Percentiles rank a stretch among this genome's conserved stretches.
These are phyloP conservation scores for Dolomedes plantarius DNA, from an alignment of 2,888 invertebrate species.

Conservation along the genomic window DNA sequence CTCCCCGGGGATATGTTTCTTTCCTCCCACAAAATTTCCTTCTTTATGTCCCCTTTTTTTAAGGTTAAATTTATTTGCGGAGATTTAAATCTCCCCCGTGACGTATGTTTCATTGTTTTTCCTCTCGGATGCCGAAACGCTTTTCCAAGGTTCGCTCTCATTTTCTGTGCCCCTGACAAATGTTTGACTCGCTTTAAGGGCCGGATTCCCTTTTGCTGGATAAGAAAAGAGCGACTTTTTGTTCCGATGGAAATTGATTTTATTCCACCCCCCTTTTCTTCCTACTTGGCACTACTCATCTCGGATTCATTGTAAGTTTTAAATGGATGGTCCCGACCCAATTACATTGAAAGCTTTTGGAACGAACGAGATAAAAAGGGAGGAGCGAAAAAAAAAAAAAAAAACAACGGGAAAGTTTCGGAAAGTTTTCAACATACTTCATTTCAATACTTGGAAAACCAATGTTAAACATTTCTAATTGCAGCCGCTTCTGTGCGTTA, in stretches of 20 bases:
- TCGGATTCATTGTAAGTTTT: background rate
- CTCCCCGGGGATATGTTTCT: background rate
- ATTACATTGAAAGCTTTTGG: conserved; percentile 2
- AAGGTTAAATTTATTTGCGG: conserved; percentile 1
- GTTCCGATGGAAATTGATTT: background rate
- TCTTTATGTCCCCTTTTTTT: background rate
- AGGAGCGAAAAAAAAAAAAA: background rate
- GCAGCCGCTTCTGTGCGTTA: too few relatives aligned
- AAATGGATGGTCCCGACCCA: background rate
- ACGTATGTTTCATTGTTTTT: background rate
- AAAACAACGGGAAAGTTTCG: background rate
- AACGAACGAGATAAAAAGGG: background rate
- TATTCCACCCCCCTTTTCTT: background rate
- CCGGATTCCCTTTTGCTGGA: background rate
- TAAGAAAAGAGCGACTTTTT: background rate
- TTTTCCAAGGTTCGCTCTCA: background rate
- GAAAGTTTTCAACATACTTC: too few relatives aligned
- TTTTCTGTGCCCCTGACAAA: background rate
- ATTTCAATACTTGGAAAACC: too few relatives aligned
- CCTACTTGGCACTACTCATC: too few relatives aligned
- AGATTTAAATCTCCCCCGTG: background rate
- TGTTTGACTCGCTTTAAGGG: background rate
- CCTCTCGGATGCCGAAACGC: background rate
- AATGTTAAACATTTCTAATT: too few relatives aligned
- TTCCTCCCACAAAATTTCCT: background rate